phyloP scores from a whole-genome alignment of 2,888 invertebrate species.

The Lacanobia oleracea region DNA sequence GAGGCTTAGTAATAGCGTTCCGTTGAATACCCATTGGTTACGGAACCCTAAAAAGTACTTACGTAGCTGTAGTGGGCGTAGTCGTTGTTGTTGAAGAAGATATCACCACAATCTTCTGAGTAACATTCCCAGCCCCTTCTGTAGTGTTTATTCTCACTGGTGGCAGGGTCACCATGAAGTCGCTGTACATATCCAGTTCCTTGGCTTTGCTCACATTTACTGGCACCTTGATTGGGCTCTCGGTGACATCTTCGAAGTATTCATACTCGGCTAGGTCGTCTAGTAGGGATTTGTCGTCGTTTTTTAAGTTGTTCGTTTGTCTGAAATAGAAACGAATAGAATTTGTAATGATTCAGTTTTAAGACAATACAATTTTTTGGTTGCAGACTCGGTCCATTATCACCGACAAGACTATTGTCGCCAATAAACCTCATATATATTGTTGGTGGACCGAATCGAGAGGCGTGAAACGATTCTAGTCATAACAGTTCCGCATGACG shows the following conservation, averaged over 20 bases:
- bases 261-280: constrained; percentile 61
- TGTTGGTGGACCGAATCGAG: too few relatives aligned
- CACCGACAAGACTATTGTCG: too few relatives aligned
- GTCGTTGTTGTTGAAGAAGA: background rate
- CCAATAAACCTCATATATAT: too few relatives aligned
- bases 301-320: constrained; percentile 63
- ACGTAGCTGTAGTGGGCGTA: background rate
- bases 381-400: too few relatives aligned
- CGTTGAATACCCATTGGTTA: too few relatives aligned
- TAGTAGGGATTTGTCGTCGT: constrained; percentile 62
- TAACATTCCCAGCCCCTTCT: fast-evolving
- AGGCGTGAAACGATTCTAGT: too few relatives aligned
- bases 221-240: background rate
- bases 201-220: constrained; percentile 16
- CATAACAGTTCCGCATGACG: too few relatives aligned
- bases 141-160: fast-evolving
- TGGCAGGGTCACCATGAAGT: fast-evolving
- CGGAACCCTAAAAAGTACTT: background rate
- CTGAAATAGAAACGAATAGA: background rate
- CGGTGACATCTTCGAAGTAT: constrained; percentile 60
- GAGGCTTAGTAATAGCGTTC: too few relatives aligned
- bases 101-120: fast-evolving
- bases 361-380: too few relatives aligned
- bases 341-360: too few relatives aligned
- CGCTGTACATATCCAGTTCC: constrained; percentile 26